These are phyloP conservation scores for Porites evermanni DNA, from an alignment of 92 coral and sea anemone species.

Conservation along the genomic window DNA sequence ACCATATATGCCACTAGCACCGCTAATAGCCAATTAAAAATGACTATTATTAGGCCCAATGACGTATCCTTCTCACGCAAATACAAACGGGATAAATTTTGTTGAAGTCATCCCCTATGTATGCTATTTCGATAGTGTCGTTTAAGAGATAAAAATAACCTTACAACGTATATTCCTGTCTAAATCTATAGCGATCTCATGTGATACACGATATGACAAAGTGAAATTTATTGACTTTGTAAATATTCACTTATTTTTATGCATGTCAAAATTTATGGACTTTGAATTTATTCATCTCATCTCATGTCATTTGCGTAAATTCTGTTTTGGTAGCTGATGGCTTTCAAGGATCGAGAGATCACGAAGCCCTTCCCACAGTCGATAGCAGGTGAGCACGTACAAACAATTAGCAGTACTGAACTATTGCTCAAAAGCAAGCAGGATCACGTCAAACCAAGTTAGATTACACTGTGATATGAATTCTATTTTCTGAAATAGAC, in stretches of 20 bases:
- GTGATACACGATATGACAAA: too few relatives aligned
- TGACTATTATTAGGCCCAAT: slow-evolving; percentile 18
- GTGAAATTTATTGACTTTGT: too few relatives aligned
- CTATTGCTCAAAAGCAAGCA: not conserved
- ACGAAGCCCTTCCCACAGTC: slow-evolving; percentile 29
- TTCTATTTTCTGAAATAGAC: too few relatives aligned
- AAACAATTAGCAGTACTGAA: not conserved
- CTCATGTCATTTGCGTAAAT: not conserved
- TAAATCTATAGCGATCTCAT: too few relatives aligned
- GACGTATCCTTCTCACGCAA: slow-evolving; percentile 7
- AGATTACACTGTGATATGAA: too few relatives aligned
- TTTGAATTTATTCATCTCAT: not conserved
- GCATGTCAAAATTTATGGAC: not conserved
- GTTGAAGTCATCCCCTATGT: too few relatives aligned
- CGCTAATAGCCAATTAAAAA: not conserved
- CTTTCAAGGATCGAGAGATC: slow-evolving; percentile 18
- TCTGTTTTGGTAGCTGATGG: slow-evolving; percentile 38
- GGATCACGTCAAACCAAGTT: too few relatives aligned
- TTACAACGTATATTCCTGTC: not conserved
- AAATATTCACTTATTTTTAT: not conserved
- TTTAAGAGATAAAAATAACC: not conserved
- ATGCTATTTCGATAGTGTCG: not conserved
- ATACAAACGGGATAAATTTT: not conserved
- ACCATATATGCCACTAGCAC: not conserved
- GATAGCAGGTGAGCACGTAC: slow-evolving; percentile 44